Conservation (phyloP, 2,797 vertebrate species). For the Lycodopsis pacificus region DNA sequence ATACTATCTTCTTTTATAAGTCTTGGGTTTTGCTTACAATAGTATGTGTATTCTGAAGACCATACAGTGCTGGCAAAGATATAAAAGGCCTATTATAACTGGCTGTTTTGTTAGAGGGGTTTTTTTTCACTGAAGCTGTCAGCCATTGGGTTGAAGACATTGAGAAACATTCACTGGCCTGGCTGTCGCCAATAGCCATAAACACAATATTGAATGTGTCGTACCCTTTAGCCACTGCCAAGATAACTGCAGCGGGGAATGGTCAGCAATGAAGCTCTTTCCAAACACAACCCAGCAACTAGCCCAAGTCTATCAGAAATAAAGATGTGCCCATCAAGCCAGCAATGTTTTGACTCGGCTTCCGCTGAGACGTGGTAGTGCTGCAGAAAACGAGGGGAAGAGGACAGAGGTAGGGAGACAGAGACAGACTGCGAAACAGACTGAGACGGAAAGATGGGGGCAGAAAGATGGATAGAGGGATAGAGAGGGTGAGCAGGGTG, state of each 20-base stretch:
- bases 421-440: conserved; percentile 75
- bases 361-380: conserved; percentile 40
- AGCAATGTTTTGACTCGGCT: conserved; percentile 65
- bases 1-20: conserved; percentile 57
- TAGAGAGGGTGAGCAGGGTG: conserved; percentile 73
- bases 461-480: conserved; percentile 71
- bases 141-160: conserved; percentile 66
- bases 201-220: conserved; percentile 81
- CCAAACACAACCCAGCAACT: conserved; percentile 66
- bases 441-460: conserved; percentile 71
- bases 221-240: conserved; percentile 74
- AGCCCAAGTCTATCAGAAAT: conserved; percentile 59
- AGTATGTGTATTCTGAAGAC: conserved; percentile 56
- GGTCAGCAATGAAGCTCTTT: conserved; percentile 65
- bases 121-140: conserved; percentile 58
- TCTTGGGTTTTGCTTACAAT: conserved; percentile 57
- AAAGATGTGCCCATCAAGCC: conserved; percentile 62
- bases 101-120: conserved; percentile 59
- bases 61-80: conserved; percentile 57
- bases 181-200: conserved; percentile 73
- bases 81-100: conserved; percentile 66
- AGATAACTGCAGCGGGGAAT: conserved; percentile 69
- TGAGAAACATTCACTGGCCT: conserved; percentile 71
- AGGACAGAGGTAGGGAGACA: conserved; percentile 49
- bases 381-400: conserved; percentile 45